Percentiles rank a stretch among this genome's conserved stretches.
phyloP scores from a whole-genome alignment of 2,797 vertebrate genomes.

The Amazona ochrocephala region DNA sequence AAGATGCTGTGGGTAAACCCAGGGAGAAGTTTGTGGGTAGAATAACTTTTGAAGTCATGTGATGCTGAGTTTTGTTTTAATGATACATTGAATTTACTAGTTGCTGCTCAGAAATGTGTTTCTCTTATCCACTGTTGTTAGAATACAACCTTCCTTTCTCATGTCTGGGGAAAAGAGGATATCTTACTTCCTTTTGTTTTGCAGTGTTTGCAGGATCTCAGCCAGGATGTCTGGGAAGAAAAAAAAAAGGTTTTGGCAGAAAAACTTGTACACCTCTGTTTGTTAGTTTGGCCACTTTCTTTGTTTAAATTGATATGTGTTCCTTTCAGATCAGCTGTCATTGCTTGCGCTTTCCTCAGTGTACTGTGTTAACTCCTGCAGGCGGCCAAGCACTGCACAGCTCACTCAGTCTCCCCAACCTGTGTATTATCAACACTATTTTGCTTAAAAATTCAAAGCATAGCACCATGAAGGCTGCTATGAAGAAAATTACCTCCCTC shows the following conservation, averaged over 20 bases:
- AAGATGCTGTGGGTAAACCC: neutral
- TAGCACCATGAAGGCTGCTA: neutral
- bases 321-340: slow-evolving; percentile 13
- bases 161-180: neutral
- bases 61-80: neutral
- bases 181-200: neutral
- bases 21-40: neutral
- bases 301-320: neutral
- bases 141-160: neutral
- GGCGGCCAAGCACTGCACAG: neutral
- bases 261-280: neutral
- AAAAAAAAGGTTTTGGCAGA: neutral
- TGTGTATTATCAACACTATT: neutral
- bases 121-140: neutral
- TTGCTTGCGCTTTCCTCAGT: neutral
- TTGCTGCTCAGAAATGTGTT: neutral
- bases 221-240: neutral
- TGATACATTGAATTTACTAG: neutral
- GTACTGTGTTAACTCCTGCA: neutral
- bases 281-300: neutral
- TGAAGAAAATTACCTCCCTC: neutral
- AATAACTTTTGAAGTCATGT: neutral
- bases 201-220: neutral
- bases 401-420: neutral
- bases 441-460: neutral